phyloP scores from a whole-genome alignment of 2,888 invertebrate species.

The Ochropacha duplaris region DNA sequence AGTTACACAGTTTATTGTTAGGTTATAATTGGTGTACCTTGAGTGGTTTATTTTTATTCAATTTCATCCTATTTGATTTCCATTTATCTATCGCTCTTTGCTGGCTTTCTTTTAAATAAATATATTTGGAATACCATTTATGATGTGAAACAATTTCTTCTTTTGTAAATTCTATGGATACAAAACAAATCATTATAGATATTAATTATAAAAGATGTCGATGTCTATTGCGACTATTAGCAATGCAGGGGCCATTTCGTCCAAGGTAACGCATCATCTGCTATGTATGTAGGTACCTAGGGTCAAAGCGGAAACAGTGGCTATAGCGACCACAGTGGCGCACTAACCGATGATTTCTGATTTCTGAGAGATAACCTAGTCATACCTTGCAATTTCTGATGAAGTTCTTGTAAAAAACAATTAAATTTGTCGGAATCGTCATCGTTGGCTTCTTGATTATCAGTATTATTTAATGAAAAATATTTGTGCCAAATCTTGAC shows the following conservation, averaged over 20 bases:
- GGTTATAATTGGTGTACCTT: constrained; percentile 13
- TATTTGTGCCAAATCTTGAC: constrained; percentile 66
- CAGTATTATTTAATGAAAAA: constrained; percentile 20
- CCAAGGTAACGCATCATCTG: too few species aligned
- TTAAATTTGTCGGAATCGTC: constrained; percentile 23
- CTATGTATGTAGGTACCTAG: too few species aligned
- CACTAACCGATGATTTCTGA: too few species aligned
- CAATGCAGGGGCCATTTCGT: too few species aligned
- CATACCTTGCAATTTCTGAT: constrained; percentile 54
- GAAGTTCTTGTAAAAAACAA: constrained; percentile 44
- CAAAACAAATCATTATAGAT: not conserved
- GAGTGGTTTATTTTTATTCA: constrained; percentile 37
- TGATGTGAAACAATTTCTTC: constrained; percentile 52
- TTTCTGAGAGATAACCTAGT: not conserved
- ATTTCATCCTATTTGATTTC: constrained; percentile 48
- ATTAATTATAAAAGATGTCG: too few species aligned
- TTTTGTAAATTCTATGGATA: constrained; percentile 37
- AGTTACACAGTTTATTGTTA: too few species aligned
- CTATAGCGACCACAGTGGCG: too few species aligned
- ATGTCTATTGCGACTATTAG: too few species aligned
- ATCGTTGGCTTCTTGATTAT: constrained; percentile 8
- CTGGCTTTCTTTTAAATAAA: constrained; percentile 56
- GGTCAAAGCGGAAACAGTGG: too few species aligned
- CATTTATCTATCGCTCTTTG: constrained; percentile 64
- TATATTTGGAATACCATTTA: constrained; percentile 65